Evolutionary conservation across 2,797 vertebrate genomes (phyloP), one percentile per base, ranked within the genome.

Genomic region (Pteropus rufus): DNA sequence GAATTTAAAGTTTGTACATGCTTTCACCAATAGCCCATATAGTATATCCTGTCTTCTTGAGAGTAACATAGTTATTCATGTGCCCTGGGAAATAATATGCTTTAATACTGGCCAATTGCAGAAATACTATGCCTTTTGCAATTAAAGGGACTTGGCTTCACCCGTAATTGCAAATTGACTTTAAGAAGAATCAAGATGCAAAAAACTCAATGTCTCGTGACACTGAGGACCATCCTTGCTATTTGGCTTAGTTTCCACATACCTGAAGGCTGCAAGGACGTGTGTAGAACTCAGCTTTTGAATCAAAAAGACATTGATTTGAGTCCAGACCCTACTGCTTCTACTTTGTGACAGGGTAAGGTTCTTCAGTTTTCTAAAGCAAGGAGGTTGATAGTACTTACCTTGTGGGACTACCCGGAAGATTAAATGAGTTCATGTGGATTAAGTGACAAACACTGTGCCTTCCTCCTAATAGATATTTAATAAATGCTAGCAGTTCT

Each of bases 321-420:
- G 64, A 92, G 90, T 34, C 11, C 49, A 70, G 29, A 85, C 31
- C 39, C 26, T 83, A n/a, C 44, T 21, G n/a, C 19, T 96, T 36
- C 24, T 82, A 7, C 31, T 67, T 62, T 69, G 31, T 93, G 29
- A 54, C 49, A 44, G 29, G 16, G 12, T 79, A 49, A 64, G 24
- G 5, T 75, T 69, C 41, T 92, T 95, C 4, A 23, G 10, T 49
- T 95, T 46, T 93, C 36, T 92, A 92, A 86, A 89, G 77, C 67
- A 56, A 36, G 44, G 29, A 83, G 6, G 21, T 52, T 84, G 29
- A 76, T 36, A 60, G 18, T 21, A 54, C 52, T 80, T 58, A 46
- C 1, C 49, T 4, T 54, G 18, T 62, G 26, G 3, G 24, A 14
- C n/a, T 87, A 70, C 18, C 5, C 7, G 31, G 44, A 87, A 90